phyloP scores from a whole-genome alignment of 2,888 invertebrate genomes.

The Phlogophora meticulosa region DNA sequence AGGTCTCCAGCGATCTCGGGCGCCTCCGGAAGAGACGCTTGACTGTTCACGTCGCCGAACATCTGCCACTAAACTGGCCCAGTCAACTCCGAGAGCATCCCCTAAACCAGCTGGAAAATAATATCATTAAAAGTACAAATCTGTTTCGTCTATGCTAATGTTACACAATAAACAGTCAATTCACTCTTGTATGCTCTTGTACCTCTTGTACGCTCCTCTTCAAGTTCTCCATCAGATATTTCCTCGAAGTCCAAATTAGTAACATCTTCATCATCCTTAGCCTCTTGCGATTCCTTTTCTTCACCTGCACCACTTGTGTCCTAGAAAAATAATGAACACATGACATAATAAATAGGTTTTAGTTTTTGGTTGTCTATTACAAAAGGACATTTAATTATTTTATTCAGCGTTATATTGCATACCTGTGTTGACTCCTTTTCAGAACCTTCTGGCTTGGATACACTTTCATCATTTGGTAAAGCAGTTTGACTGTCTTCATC shows the following conservation, averaged over 20 bases:
- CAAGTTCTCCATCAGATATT: constrained; percentile 97
- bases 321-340: constrained; percentile 65
- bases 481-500: constrained; percentile 85
- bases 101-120: constrained; percentile 92
- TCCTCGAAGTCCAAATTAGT: constrained; percentile 96
- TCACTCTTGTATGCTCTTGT: constrained; percentile 92
- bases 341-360: constrained; percentile 4
- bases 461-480: constrained; percentile 76
- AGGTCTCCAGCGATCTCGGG: constrained; percentile 95
- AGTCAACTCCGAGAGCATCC: constrained; percentile 98
- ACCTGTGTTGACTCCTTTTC: constrained; percentile 88
- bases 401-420: constrained; percentile 35
- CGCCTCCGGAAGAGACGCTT: constrained; percentile 88
- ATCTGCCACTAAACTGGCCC: constrained; percentile 97
- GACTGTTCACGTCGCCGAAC: constrained; percentile 91
- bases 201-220: constrained; percentile 94
- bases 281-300: constrained; percentile 88
- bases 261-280: constrained; percentile 93
- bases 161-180: background rate
- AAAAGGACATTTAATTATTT: background rate
- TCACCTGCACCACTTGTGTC: constrained; percentile 85
- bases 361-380: background rate
- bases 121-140: background rate
- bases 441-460: constrained; percentile 79
- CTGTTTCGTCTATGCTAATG: background rate